Evolutionary conservation across 2,113 vertebrate genomes (phyloP), one percentile per base, ranked within the genome.

Genomic region (Mesocricetus auratus): DNA sequence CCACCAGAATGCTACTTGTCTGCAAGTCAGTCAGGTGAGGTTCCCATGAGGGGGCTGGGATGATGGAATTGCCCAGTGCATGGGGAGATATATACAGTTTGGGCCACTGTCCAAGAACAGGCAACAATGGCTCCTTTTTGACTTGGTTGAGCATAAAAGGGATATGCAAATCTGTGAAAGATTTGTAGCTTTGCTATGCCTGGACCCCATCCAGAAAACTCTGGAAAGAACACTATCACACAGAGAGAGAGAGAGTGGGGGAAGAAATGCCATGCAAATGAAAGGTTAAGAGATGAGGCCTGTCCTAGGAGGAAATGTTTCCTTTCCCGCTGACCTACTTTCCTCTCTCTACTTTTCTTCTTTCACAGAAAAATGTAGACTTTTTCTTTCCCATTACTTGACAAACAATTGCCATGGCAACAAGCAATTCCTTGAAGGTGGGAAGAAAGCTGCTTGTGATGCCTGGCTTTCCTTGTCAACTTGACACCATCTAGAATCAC

Each of bases 51-150:
- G n/a, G 24, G 7, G 56, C 78, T 31, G 11, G 26, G 60, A 83
- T 29, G 45, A 82, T 50, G 33, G 47, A 10, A 36, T 56, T 58
- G 77, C 58, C 9, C 58, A 33, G 24, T 3, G 53, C 73, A 94
- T 50, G 42, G 45, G 16, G 4, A 89, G 58, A 7, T 17, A 81
- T 31, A 47, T 5, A 31, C 39, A 94, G 66, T 73, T 81, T 50
- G 66, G 93, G 89, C 50, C 24, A 66, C 74, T 24, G 29, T 77
- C 90, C 92, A 96, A 90, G 60, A 78, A 64, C 24, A 42, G 73
- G 68, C 86, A 95, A 94, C 93, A 96, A 95, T 7, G 78, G 87
- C 58, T 91, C 69, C 66, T 92, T 78, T 93, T n/a, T 66, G 96
- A 93, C 89, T 94, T 39, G 29, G 39, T 86, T 87, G 69, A 94